Conservation (phyloP, 2,113 vertebrate species). For the Mirounga angustirostris region DNA sequence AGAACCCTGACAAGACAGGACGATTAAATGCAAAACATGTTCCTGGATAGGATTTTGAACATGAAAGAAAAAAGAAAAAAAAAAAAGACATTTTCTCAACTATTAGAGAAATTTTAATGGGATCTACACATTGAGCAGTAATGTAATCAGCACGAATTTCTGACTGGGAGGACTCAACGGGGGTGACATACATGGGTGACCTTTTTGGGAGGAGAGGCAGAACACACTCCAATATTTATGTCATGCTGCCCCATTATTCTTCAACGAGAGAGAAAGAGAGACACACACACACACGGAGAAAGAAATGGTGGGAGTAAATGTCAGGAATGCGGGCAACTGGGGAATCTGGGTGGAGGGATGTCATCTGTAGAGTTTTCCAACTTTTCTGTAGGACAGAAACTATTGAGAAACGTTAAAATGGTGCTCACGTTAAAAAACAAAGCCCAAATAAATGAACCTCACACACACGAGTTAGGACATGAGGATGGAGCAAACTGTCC, state of each 20-base stretch:
- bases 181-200: background rate
- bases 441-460: background rate
- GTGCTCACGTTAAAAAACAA: background rate
- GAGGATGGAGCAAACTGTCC: background rate
- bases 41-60: background rate
- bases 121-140: background rate
- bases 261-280: background rate
- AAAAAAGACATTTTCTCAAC: background rate
- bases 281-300: background rate
- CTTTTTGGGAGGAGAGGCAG: background rate
- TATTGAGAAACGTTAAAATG: background rate
- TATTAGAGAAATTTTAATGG: background rate
- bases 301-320: background rate
- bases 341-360: too few relatives aligned
- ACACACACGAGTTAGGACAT: background rate
- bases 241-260: background rate
- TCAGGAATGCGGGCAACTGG: background rate
- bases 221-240: background rate
- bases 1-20: background rate
- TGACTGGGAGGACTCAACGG: background rate
- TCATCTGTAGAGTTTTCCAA: background rate
- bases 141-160: accelerated
- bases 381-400: background rate
- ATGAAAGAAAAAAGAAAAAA: background rate
- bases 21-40: background rate